These are phyloP conservation scores for Etheostoma spectabile DNA, from an alignment of 2,113 vertebrate genomes.

Conservation along the genomic window DNA sequence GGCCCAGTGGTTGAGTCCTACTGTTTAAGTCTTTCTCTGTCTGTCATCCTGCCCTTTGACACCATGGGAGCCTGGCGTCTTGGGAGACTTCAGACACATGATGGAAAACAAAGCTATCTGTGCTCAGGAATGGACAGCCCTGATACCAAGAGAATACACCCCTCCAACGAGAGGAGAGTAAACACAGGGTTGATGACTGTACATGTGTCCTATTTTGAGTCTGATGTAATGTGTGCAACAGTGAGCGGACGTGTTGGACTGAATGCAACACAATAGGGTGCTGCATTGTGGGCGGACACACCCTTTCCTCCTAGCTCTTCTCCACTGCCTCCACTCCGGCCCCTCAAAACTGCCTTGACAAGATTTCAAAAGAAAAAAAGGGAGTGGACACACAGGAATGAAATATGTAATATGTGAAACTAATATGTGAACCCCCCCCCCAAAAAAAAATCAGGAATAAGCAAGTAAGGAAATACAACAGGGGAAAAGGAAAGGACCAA, in stretches of 20 bases:
- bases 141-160: constrained; percentile 57
- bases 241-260: constrained; percentile 53
- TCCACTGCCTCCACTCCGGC: constrained; percentile 40
- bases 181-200: constrained; percentile 47
- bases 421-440: too few relatives aligned
- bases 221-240: constrained; percentile 49
- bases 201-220: constrained; percentile 34
- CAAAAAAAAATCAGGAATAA: background rate
- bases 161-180: constrained; percentile 5
- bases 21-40: constrained; percentile 1
- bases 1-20: background rate
- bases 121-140: constrained; percentile 40
- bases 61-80: constrained; percentile 17
- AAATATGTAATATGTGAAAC: constrained; percentile 12
- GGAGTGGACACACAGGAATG: constrained; percentile 30
- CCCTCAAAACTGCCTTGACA: constrained; percentile 40
- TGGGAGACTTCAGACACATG: constrained; percentile 28
- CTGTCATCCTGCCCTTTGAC: constrained; percentile 52
- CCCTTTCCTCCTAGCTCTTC: constrained; percentile 70
- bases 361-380: constrained; percentile 48
- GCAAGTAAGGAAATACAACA: constrained; percentile 22
- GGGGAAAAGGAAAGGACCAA: constrained; percentile 12
- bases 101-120: constrained; percentile 70
- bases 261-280: constrained; percentile 72
- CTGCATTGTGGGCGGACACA: constrained; percentile 75